These are phyloP conservation scores for Drosophila anomalata DNA, from an alignment of 2,888 invertebrate species.

Conservation along the genomic window DNA sequence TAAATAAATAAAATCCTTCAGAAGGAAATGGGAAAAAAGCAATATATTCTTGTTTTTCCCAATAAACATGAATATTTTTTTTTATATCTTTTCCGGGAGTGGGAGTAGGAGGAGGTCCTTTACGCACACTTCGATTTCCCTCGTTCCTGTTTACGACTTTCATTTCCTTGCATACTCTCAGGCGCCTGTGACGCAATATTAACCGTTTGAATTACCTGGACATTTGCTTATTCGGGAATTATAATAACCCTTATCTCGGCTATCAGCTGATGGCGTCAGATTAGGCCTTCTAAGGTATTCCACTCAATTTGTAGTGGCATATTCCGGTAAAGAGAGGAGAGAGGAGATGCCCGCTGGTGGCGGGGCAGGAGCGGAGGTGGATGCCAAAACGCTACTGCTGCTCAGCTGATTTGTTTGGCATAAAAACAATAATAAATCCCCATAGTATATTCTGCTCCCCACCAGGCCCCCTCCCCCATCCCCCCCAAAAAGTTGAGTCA, in stretches of 20 bases:
- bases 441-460: slow-evolving; percentile 9
- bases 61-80: slow-evolving; percentile 43
- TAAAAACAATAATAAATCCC: slow-evolving; percentile 71
- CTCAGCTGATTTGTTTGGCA: slow-evolving; percentile 64
- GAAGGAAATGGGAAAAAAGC: slow-evolving; percentile 40
- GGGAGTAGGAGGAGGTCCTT: neutral
- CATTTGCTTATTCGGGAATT: slow-evolving; percentile 9
- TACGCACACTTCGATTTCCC: slow-evolving; percentile 9
- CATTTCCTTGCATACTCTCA: slow-evolving; percentile 20
- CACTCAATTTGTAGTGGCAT: slow-evolving; percentile 9
- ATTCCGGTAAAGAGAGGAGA: slow-evolving; percentile 6
- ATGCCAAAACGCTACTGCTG: neutral
- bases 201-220: slow-evolving; percentile 20
- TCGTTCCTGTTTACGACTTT: slow-evolving; percentile 11
- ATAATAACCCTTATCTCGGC: slow-evolving; percentile 20
- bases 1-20: neutral
- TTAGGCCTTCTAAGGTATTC: slow-evolving; percentile 17
- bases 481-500: slow-evolving; percentile 17
- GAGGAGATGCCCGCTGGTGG: no score
- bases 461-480: no score
- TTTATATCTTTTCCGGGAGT: slow-evolving; percentile 5
- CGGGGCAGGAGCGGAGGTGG: neutral
- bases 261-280: slow-evolving; percentile 33
- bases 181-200: slow-evolving; percentile 23
- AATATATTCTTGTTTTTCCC: slow-evolving; percentile 33